These are phyloP conservation scores for Tribolium madens DNA, from an alignment of 1,140 invertebrate genomes.

Conservation along the genomic window DNA sequence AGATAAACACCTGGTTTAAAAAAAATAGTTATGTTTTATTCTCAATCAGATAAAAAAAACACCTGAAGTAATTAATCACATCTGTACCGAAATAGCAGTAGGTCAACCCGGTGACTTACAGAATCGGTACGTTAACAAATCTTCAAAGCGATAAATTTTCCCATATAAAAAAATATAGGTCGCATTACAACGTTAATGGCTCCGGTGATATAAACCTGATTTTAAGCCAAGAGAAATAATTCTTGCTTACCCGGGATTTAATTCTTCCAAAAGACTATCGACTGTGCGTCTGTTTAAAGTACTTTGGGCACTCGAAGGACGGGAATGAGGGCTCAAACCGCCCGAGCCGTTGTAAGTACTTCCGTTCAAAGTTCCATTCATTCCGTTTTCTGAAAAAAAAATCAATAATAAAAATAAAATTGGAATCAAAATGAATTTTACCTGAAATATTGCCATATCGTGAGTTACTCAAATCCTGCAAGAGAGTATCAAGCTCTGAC, in stretches of 20 bases:
- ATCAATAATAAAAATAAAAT: background rate
- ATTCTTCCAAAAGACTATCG: constrained; percentile 88
- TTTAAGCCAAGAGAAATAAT: constrained; percentile 10
- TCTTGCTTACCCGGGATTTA: constrained; percentile 81
- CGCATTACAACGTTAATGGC: constrained; percentile 1
- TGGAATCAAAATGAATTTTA: constrained; percentile 19
- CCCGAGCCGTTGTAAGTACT: constrained; percentile 59
- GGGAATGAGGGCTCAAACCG: constrained; percentile 60
- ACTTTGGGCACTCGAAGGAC: constrained; percentile 63
- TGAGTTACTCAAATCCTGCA: constrained; percentile 85
- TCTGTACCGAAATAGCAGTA: background rate
- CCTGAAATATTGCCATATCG: constrained; percentile 61
- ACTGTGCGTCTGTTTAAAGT: constrained; percentile 77
- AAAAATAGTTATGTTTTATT: background rate
- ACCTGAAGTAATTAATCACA: background rate
- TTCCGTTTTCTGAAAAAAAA: constrained; percentile 52
- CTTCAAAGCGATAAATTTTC: constrained; percentile 2
- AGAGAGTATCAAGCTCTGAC: constrained; percentile 90
- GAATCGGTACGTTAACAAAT: constrained; percentile 7
- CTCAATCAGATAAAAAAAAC: background rate
- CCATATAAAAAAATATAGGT: constrained; percentile 3
- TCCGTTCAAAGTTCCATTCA: constrained; percentile 57
- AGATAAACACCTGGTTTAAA: constrained; percentile 20
- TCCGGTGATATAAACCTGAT: constrained; percentile 3
- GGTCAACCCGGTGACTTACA: background rate